Evolutionary conservation across 2,888 invertebrate genomes (phyloP).

Genomic region (Nemotelus nigrinus): DNA sequence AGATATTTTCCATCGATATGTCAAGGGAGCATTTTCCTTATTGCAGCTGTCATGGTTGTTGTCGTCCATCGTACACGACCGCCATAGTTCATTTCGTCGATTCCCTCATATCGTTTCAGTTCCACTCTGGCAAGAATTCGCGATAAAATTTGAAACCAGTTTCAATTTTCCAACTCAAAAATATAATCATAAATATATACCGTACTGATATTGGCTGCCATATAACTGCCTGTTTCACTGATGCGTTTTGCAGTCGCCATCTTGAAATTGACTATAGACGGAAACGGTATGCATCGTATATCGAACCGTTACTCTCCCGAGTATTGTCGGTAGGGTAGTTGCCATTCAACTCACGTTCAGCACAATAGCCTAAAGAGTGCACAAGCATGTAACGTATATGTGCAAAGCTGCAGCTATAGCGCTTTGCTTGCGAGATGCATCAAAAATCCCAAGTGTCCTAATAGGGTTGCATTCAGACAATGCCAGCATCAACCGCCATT

Average conservation of each 20-base stretch:
- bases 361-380: slow-evolving; percentile 35
- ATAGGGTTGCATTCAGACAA: slow-evolving; percentile 24
- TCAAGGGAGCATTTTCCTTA: slow-evolving; percentile 39
- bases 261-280: slow-evolving; percentile 8
- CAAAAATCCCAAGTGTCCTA: slow-evolving; percentile 22
- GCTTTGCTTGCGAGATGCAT: slow-evolving; percentile 29
- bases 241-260: slow-evolving; percentile 30
- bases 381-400: slow-evolving; percentile 25
- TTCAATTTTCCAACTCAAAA: slow-evolving; percentile 43
- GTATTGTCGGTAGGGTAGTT: slow-evolving; percentile 15
- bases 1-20: slow-evolving; percentile 42
- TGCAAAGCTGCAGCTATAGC: neutral
- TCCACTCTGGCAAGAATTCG: neutral
- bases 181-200: neutral
- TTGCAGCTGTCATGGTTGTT: slow-evolving; percentile 29
- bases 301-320: slow-evolving; percentile 19
- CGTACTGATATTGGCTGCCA: slow-evolving; percentile 9
- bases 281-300: slow-evolving; percentile 1
- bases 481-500: slow-evolving; percentile 25
- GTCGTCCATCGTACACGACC: slow-evolving; percentile 1
- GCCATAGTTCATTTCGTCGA: slow-evolving; percentile 5
- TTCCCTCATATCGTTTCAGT: slow-evolving; percentile 18
- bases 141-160: slow-evolving; percentile 43
- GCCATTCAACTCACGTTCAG: slow-evolving; percentile 31
- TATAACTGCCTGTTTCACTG: neutral